These are phyloP conservation scores for Meteorus cinctellus DNA, from an alignment of 2,888 invertebrate species.

Conservation along the genomic window DNA sequence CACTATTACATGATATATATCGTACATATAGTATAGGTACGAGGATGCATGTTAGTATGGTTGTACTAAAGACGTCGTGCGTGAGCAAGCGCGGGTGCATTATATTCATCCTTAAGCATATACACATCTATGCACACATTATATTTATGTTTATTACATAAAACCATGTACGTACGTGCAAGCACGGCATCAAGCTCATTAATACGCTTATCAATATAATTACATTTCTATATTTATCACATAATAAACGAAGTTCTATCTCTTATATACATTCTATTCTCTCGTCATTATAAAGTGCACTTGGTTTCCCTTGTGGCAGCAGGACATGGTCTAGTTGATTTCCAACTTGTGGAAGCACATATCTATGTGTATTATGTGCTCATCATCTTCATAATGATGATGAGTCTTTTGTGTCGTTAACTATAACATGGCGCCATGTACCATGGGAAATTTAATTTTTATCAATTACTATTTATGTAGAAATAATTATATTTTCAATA, in stretches of 20 bases:
- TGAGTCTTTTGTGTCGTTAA: conserved; percentile 35
- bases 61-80: conserved; percentile 60
- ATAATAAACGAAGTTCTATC: conserved; percentile 62
- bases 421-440: conserved; percentile 35
- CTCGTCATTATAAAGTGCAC: conserved; percentile 62
- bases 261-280: conserved; percentile 52
- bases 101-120: conserved; percentile 61
- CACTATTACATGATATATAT: not conserved
- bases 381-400: conserved; percentile 29
- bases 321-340: conserved; percentile 65
- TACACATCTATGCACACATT: conserved; percentile 40
- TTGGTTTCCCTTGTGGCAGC: not conserved
- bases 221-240: conserved; percentile 70
- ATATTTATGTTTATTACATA: conserved; percentile 22
- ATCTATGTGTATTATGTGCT: not conserved
- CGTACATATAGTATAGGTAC: conserved; percentile 38
- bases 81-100: conserved; percentile 66
- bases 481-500: too few species aligned
- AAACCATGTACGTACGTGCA: not conserved
- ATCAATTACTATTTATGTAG: not conserved
- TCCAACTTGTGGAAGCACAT: conserved; percentile 27
- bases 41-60: conserved; percentile 17
- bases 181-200: conserved; percentile 64
- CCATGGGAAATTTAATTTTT: conserved; percentile 38
- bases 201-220: conserved; percentile 70